Percentiles rank a stretch among this genome's conserved stretches.
phyloP scores from a whole-genome alignment of 2,113 vertebrate species.

The Dipodomys merriami region DNA sequence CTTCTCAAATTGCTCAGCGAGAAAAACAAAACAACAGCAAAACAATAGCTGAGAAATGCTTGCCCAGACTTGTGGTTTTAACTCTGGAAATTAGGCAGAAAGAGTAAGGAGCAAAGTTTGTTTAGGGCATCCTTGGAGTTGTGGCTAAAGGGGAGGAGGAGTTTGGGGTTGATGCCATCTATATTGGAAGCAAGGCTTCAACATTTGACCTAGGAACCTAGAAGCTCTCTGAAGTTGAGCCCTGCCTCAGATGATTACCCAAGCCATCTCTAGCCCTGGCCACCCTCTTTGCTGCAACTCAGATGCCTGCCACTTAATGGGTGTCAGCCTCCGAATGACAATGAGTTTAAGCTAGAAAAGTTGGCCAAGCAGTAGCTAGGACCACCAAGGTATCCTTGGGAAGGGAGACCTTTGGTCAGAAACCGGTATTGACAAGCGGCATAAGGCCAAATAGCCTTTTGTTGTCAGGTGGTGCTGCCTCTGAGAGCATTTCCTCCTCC shows the following conservation, averaged over 20 bases:
- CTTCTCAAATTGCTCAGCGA: neutral
- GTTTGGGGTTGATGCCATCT: neutral
- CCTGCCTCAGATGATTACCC: neutral
- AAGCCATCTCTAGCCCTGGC: neutral
- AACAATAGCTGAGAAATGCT: neutral
- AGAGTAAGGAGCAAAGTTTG: neutral
- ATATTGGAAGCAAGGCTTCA: neutral
- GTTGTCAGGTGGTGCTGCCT: neutral
- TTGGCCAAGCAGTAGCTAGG: neutral
- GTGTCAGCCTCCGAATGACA: neutral
- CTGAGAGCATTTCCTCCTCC: slow-evolving; percentile 5
- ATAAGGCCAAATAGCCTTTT: neutral
- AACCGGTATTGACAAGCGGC: neutral
- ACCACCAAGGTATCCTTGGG: neutral
- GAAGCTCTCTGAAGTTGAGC: neutral
- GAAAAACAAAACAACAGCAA: neutral
- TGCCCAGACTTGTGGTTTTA: neutral
- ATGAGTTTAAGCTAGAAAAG: neutral
- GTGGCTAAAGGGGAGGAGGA: neutral
- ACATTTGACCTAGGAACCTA: neutral
- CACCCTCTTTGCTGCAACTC: neutral
- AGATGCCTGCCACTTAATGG: neutral
- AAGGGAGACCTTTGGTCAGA: slow-evolving; percentile 29
- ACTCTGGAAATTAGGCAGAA: neutral
- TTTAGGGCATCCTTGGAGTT: neutral